Conservation (phyloP, 2,888 invertebrate genomes). For the Brachyptera risi region DNA sequence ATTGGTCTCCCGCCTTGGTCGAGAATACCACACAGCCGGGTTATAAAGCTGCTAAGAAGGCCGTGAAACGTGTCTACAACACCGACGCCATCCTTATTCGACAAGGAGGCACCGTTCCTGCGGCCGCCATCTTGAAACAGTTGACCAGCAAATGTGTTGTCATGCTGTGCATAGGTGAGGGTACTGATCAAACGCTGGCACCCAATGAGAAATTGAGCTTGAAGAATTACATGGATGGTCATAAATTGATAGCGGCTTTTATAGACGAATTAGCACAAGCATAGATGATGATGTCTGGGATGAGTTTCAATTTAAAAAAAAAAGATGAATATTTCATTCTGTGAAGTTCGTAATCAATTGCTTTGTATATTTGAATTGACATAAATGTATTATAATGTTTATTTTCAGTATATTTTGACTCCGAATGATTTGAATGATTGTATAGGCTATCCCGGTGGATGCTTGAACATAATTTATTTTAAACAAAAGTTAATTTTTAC, state of each 20-base stretch:
- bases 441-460: no score
- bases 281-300: not conserved
- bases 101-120: not conserved
- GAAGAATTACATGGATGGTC: constrained; percentile 11
- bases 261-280: not conserved
- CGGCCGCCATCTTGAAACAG: not conserved
- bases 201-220: constrained; percentile 1
- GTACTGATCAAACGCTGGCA: not conserved
- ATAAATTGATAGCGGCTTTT: constrained; percentile 10
- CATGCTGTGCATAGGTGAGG: not conserved
- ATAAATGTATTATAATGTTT: no score
- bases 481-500: no score
- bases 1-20: not conserved
- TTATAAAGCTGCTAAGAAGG: not conserved
- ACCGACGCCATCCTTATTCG: not conserved
- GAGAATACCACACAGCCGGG: not conserved
- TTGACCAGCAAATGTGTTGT: not conserved
- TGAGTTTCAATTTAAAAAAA: not conserved
- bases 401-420: no score
- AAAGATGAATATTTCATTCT: no score
- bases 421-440: no score
- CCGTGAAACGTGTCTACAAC: not conserved
- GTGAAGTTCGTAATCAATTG: no score
- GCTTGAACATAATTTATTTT: no score
- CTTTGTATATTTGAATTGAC: no score